Evolutionary conservation across 2,113 vertebrate species (phyloP).

Genomic region (Mus spicilegus): DNA sequence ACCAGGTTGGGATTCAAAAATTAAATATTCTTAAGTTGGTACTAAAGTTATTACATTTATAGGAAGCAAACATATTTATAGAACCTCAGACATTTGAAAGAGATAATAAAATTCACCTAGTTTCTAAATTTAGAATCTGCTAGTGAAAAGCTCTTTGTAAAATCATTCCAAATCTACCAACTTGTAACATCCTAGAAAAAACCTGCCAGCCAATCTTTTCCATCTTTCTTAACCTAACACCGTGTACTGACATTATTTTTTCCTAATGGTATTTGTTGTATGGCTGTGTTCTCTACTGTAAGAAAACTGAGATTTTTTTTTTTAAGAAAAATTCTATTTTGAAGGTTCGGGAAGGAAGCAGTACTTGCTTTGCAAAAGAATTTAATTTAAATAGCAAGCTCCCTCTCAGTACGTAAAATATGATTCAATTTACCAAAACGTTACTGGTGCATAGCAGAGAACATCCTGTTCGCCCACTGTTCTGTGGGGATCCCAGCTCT

Average conservation of each 20-base stretch:
- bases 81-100: conserved; percentile 34
- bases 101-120: conserved; percentile 32
- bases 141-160: conserved; percentile 56
- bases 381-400: conserved; percentile 64
- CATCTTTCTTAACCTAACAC: conserved; percentile 16
- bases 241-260: background rate
- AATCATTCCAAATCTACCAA: conserved; percentile 40
- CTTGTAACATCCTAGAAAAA: background rate
- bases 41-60: conserved; percentile 38
- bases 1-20: conserved; percentile 17
- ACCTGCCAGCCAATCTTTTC: background rate
- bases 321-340: background rate
- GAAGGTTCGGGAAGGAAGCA: background rate
- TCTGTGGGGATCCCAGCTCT: background rate
- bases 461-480: conserved; percentile 3
- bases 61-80: conserved; percentile 68
- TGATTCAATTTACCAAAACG: conserved; percentile 52
- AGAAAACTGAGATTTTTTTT: conserved; percentile 12
- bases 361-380: conserved; percentile 58
- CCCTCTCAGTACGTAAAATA: conserved; percentile 59
- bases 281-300: background rate
- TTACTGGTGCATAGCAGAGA: conserved; percentile 31
- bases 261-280: background rate
- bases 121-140: conserved; percentile 57
- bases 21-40: conserved; percentile 59